Evolutionary conservation across 2,113 vertebrate genomes (phyloP), one percentile per base, ranked within the genome.

Genomic region (Bostrychus sinensis): DNA sequence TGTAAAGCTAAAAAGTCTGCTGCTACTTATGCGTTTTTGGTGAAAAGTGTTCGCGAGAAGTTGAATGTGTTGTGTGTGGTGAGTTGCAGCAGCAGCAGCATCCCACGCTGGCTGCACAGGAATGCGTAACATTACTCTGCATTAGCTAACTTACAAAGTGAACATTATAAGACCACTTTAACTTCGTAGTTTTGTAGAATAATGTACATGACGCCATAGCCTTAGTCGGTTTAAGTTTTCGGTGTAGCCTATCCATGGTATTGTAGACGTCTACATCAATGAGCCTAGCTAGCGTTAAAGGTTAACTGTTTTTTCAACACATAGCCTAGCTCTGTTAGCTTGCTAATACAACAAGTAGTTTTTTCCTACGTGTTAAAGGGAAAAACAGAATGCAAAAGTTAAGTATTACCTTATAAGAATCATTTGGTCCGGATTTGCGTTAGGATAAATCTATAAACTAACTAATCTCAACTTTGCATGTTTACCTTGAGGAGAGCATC

Each of bases 401-500:
- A n/a, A n/a, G n/a, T n/a, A n/a, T n/a, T n/a, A n/a, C n/a, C n/a
- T n/a, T n/a, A n/a, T n/a, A n/a, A n/a, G n/a, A n/a, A n/a, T n/a
- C n/a, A n/a, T n/a, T n/a, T n/a, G n/a, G n/a, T n/a, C n/a, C n/a
- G n/a, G n/a, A n/a, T n/a, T n/a, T n/a, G n/a, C n/a, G n/a, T n/a
- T n/a, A n/a, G n/a, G n/a, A n/a, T n/a, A n/a, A n/a, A n/a, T n/a
- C n/a, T n/a, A n/a, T n/a, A n/a, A n/a, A n/a, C n/a, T n/a, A 54
- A 61, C 22, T 22, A 3, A 22, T 7, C 4, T 7, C 11, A 0
- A 5, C 11, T 12, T 17, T 59, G 1, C 1, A 4, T 56, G 43
- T 62, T 84, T 82, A 88, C 86, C 86, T 80, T 16, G 71, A 39
- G 28, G 32, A 46, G 13, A 41, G 68, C 79, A 69, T 86, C 70